These are phyloP conservation scores for Cerastoderma edule DNA, from an alignment of 2,888 invertebrate genomes.

Conservation along the genomic window DNA sequence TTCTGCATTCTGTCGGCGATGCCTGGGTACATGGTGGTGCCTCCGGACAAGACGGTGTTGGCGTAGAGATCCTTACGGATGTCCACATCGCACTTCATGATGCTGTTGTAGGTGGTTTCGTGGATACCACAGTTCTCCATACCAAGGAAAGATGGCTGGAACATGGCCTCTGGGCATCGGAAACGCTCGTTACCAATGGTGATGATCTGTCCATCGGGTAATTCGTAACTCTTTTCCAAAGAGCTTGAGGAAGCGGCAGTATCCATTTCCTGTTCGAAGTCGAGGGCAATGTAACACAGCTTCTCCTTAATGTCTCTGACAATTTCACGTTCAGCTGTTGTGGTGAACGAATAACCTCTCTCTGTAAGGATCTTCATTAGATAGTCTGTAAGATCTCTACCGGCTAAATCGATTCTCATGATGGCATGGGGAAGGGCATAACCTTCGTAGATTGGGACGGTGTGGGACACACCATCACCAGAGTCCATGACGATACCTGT, in stretches of 20 bases:
- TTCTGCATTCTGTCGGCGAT: constrained; percentile 88
- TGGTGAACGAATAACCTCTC: constrained; percentile 77
- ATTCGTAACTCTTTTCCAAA: constrained; percentile 87
- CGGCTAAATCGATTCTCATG: constrained; percentile 76
- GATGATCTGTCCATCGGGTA: constrained; percentile 85
- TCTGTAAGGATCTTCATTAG: constrained; percentile 45
- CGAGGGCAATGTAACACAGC: constrained; percentile 88
- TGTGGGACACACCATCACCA: constrained; percentile 18
- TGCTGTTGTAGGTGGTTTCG: constrained; percentile 22
- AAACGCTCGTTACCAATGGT: constrained; percentile 65
- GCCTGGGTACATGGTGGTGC: constrained; percentile 96
- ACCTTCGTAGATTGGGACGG: constrained; percentile 17
- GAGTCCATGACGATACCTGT: constrained; percentile 19
- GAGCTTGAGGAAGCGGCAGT: constrained; percentile 89
- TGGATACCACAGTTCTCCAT: constrained; percentile 64
- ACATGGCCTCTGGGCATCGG: constrained; percentile 74
- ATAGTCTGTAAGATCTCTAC: constrained; percentile 55
- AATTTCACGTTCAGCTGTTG: constrained; percentile 71
- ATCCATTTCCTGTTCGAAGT: constrained; percentile 97
- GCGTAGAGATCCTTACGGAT: constrained; percentile 25
- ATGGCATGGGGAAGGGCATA: constrained; percentile 16
- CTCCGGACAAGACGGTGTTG: constrained; percentile 90
- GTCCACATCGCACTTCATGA: constrained; percentile 22
- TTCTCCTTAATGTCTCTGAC: constrained; percentile 24
- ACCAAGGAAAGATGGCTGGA: constrained; percentile 80